These are phyloP conservation scores for Pogoniulus pusillus DNA, from an alignment of 2,797 vertebrate species.

Conservation along the genomic window DNA sequence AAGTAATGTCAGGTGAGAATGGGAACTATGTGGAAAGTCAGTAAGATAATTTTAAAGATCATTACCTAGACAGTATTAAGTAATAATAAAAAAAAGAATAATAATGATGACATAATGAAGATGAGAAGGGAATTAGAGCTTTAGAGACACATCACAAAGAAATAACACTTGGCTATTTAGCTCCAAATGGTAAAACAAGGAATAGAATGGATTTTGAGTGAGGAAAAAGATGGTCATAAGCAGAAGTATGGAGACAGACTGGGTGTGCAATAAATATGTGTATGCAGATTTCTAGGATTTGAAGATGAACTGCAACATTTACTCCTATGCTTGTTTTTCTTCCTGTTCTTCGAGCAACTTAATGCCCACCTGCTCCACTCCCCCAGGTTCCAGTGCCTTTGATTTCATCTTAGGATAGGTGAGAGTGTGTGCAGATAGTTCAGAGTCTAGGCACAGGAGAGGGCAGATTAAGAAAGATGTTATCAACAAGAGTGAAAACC, in stretches of 20 bases:
- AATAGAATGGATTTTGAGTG: not conserved
- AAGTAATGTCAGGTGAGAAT: not conserved
- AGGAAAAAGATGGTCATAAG: not conserved
- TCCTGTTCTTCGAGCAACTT: not conserved
- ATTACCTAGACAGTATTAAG: not conserved
- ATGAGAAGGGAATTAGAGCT: not conserved
- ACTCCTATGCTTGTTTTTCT: not conserved
- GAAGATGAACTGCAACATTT: not conserved
- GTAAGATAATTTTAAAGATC: not conserved
- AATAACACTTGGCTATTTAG: not conserved
- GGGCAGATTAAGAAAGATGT: not conserved
- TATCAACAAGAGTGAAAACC: not conserved
- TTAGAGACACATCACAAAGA: not conserved
- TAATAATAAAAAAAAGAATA: not conserved
- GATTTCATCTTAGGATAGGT: not conserved
- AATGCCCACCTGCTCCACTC: accelerated
- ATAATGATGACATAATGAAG: not conserved
- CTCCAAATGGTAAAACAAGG: not conserved
- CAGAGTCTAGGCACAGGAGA: not conserved
- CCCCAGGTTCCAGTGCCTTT: not conserved
- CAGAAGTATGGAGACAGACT: not conserved
- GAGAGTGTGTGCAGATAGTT: not conserved
- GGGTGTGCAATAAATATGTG: not conserved
- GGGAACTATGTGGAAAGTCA: not conserved
- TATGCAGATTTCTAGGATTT: not conserved